These are phyloP conservation scores for Heliangelus exortis DNA, from an alignment of 2,797 vertebrate genomes.

Conservation along the genomic window DNA sequence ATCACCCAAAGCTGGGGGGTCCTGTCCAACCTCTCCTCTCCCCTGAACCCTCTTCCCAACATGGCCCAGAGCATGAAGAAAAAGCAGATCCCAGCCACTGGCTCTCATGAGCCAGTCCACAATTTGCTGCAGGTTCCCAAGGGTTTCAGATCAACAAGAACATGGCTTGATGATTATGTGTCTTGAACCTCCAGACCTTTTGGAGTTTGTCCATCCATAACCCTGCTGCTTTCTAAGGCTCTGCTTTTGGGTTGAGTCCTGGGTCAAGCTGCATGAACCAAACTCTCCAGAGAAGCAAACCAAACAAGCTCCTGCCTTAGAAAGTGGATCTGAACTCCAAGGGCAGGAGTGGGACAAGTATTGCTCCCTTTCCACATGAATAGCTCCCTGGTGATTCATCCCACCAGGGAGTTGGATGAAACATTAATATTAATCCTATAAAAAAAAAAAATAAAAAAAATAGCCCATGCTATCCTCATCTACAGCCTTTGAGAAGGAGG, in stretches of 20 bases:
- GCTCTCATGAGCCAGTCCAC: background rate
- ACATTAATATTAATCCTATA: background rate
- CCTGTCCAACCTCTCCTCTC: background rate
- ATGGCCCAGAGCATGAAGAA: background rate
- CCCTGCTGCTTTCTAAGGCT: slow-evolving; percentile 21
- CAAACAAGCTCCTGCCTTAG: background rate
- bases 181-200: slow-evolving; percentile 15
- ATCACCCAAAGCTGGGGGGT: background rate
- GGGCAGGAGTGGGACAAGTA: background rate
- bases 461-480: background rate
- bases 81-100: background rate
- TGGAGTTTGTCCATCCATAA: slow-evolving; percentile 1
- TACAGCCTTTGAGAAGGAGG: background rate
- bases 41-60: background rate
- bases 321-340: background rate
- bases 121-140: slow-evolving; percentile 3
- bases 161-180: background rate
- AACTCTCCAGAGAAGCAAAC: slow-evolving; percentile 10
- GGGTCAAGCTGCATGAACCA: background rate
- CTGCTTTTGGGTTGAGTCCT: background rate
- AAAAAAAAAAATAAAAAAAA: background rate
- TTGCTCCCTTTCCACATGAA: background rate
- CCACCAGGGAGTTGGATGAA: background rate
- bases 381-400: background rate
- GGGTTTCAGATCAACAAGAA: slow-evolving; percentile 21